Base-by-base conservation (phyloP, 92 coral and sea anemone genomes). In the Palythoa grandiflora region DNA sequence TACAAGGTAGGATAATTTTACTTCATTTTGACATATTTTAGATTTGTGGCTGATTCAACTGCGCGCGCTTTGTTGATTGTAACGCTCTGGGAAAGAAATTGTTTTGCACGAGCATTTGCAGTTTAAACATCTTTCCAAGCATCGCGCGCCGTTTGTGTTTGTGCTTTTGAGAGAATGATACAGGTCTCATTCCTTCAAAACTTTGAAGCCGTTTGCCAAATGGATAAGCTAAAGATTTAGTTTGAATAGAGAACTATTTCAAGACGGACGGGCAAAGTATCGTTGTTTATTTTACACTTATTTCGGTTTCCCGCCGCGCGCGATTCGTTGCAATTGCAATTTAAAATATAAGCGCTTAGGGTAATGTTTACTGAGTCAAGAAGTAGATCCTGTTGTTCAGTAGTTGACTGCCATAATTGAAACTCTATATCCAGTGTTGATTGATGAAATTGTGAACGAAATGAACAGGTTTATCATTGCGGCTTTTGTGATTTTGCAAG, bases 41-140 rank as follows among this genome's bases (percentile, higher is more conserved):
- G 60, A 54, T 54, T 54, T 54, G 15, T 44, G 79, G 79, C 79
- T 50, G 79, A 75, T 35, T 9, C 4, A 75, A 75, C 5, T 50
- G 57, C 79, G 17, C 79, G 79, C 79, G 79, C 79, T 90, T 89
- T 89, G 90, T 86, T 90, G 92, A n/a, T n/a, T n/a, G n/a, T n/a
- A n/a, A n/a, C n/a, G n/a, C n/a, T 75, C 38, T 12, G 79, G 59
- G 59, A 53, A 53, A 53, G 8, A 1, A 53, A 53, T 53, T 53
- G 59, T 53, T 53, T 44, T 6, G 61, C 79, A 75, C 79, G 79
- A 75, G 79, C 79, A 1, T 40, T 40, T 75, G 15, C 38, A 40
- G n/a, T n/a, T n/a, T 40, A 0, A 15, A 75, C 38, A 48, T 75
- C 38, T 75, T 75, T 75, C 37, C 79, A 75, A 75, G 79, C 37